Evolutionary conservation across 2,797 vertebrate genomes (phyloP).

Genomic region (Rhinoraja longicauda): DNA sequence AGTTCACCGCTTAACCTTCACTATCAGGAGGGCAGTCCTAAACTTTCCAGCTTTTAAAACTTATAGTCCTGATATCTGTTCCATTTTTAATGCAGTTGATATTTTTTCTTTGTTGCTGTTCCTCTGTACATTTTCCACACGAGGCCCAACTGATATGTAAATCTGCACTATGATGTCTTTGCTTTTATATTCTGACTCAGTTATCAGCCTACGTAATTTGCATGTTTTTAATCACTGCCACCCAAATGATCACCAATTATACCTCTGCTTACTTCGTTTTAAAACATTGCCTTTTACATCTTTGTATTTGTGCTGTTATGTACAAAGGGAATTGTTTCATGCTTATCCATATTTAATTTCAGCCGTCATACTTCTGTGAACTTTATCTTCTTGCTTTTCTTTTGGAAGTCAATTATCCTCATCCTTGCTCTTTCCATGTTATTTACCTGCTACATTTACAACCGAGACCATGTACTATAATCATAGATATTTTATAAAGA

Average conservation of each 20-base stretch:
- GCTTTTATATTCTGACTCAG: background rate
- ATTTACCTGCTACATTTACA: background rate
- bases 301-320: background rate
- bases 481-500: background rate
- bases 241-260: background rate
- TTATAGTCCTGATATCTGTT: too few relatives aligned
- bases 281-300: background rate
- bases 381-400: too few relatives aligned
- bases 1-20: too few relatives aligned
- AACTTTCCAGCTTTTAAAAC: too few relatives aligned
- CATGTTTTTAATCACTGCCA: background rate
- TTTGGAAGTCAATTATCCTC: background rate
- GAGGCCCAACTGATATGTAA: background rate
- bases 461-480: background rate
- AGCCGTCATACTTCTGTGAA: too few relatives aligned
- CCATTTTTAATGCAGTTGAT: too few relatives aligned
- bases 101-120: too few relatives aligned
- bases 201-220: background rate
- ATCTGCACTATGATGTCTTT: background rate
- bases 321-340: background rate
- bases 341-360: too few relatives aligned
- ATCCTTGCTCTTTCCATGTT: background rate
- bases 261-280: background rate
- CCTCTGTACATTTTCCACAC: background rate
- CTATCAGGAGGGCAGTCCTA: too few relatives aligned